These are phyloP conservation scores for Toxotes lorentzi DNA, from an alignment of 2,797 vertebrate genomes.

Conservation along the genomic window DNA sequence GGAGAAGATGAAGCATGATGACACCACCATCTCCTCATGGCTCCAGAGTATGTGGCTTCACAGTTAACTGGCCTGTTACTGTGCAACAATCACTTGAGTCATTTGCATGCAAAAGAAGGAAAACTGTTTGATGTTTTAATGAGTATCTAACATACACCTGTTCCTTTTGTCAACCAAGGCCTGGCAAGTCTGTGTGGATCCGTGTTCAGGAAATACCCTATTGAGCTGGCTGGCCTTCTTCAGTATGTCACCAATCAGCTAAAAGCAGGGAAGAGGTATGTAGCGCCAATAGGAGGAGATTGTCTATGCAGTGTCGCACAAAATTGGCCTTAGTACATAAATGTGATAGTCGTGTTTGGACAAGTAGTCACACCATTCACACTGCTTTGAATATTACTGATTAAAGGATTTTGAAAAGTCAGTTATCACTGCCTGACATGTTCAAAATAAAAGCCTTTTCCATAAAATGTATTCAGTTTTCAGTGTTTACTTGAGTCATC, in stretches of 20 bases:
- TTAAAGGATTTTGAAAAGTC: background rate
- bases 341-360: background rate
- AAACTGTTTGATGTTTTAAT: constrained; percentile 48
- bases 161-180: constrained; percentile 81
- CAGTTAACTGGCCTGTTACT: background rate
- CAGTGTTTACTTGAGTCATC: background rate
- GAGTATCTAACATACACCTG: constrained; percentile 36
- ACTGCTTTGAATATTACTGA: background rate
- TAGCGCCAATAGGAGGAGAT: background rate
- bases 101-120: constrained; percentile 45
- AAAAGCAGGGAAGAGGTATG: constrained; percentile 97
- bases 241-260: constrained; percentile 99
- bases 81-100: background rate
- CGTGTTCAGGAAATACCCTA: constrained; percentile 98
- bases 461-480: background rate
- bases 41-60: constrained; percentile 92
- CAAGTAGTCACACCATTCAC: background rate
- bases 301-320: background rate
- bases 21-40: constrained; percentile 99
- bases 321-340: background rate
- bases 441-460: background rate
- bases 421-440: no score
- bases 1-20: constrained; percentile 99
- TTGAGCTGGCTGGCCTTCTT: constrained; percentile 96
- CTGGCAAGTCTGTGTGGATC: constrained; percentile 97